phyloP scores from a whole-genome alignment of 1,140 invertebrate species.

The Trichomalopsis sarcophagae region DNA sequence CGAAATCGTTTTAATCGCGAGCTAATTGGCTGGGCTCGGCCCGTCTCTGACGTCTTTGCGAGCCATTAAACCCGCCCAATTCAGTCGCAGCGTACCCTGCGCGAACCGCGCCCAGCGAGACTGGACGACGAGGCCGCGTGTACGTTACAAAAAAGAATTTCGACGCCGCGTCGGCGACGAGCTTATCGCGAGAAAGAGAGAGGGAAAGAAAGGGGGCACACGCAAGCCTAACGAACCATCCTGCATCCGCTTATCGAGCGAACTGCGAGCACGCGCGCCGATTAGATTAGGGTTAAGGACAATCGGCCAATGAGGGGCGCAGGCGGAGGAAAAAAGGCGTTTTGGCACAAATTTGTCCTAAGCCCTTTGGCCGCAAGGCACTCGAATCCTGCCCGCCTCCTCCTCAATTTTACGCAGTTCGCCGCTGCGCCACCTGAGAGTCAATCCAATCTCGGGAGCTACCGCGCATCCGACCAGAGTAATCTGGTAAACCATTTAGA shows the following conservation, averaged over 20 bases:
- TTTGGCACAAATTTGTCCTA: conserved; percentile 60
- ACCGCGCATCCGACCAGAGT: conserved; percentile 35
- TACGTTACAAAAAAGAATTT: neutral
- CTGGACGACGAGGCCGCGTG: neutral
- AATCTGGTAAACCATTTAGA: conserved; percentile 68
- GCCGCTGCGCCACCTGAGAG: conserved; percentile 46
- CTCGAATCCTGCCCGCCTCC: conserved; percentile 2
- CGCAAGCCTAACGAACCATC: neutral
- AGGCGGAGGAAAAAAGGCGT: conserved; percentile 38
- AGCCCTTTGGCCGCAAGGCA: neutral
- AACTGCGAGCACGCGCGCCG: neutral
- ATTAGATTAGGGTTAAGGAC: conserved; percentile 17
- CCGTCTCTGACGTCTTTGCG: neutral
- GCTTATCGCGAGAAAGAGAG: neutral
- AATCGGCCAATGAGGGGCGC: neutral
- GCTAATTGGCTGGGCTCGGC: neutral
- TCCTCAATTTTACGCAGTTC: neutral
- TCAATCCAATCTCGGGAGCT: conserved; percentile 64
- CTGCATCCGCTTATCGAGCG: conserved; percentile 1
- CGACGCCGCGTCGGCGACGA: neutral
- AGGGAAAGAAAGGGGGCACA: neutral
- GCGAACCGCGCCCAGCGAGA: neutral
- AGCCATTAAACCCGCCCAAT: neutral
- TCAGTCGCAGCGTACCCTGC: neutral
- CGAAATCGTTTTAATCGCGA: conserved; percentile 6